A percentile compares a stretch with the other conserved stretches of the same genome.
Conservation (phyloP, 1,140 invertebrate species). For the Heliconius melpomene region DNA sequence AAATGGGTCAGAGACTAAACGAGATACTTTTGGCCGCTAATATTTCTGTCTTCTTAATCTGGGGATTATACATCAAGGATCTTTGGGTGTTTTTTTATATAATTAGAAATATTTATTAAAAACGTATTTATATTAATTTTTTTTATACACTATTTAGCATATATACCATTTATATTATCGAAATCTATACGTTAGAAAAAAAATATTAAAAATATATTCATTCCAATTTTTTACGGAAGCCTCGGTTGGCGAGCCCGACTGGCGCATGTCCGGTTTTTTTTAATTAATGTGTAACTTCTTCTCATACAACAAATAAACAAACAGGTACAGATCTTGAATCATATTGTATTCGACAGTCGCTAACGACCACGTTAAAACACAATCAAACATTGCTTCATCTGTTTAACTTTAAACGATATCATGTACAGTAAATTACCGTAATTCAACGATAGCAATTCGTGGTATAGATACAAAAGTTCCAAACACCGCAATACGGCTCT, state of each 20-base stretch:
- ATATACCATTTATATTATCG: too few relatives aligned
- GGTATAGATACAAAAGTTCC: constrained; percentile 21
- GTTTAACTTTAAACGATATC: background rate
- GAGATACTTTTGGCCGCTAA: constrained; percentile 17
- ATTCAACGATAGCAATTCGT: background rate
- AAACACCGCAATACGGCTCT: constrained; percentile 32
- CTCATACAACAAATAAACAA: too few relatives aligned
- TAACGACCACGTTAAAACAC: too few relatives aligned
- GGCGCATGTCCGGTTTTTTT: too few relatives aligned
- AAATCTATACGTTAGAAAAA: too few relatives aligned
- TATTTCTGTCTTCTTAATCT: constrained; percentile 16
- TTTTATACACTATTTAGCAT: too few relatives aligned
- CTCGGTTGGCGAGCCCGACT: too few relatives aligned
- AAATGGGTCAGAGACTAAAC: constrained; percentile 42
- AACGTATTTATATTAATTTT: background rate
- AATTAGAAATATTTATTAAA: background rate
- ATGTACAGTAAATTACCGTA: background rate
- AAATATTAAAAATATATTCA: too few relatives aligned
- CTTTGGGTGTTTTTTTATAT: background rate
- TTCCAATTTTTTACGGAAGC: too few relatives aligned
- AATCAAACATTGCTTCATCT: background rate
- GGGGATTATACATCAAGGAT: constrained; percentile 8
- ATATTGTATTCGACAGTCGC: too few relatives aligned
- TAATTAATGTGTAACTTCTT: too few relatives aligned
- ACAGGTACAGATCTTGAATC: too few relatives aligned